Evolutionary conservation across 2,113 vertebrate species (phyloP).

Genomic region (Callopanchax toddi): DNA sequence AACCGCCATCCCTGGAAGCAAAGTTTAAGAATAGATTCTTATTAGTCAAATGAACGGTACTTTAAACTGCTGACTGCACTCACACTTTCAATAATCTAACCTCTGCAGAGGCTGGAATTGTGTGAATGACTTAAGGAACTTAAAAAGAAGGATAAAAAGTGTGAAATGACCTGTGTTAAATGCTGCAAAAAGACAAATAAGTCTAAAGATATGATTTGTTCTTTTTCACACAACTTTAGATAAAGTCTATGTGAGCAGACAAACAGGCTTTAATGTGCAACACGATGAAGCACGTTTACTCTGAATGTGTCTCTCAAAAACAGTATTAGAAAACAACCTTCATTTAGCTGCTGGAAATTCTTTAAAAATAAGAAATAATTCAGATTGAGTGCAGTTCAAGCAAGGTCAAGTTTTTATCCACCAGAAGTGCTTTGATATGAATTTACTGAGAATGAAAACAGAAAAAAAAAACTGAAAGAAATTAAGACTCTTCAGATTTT

Average conservation of each 20-base stretch:
- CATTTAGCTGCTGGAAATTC: too few relatives aligned
- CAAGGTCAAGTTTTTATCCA: slow-evolving; percentile 51
- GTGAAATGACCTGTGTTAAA: not conserved
- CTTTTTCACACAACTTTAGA: not conserved
- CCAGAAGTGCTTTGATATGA: slow-evolving; percentile 30
- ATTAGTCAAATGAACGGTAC: not conserved
- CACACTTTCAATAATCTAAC: slow-evolving; percentile 1
- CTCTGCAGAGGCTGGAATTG: slow-evolving; percentile 4
- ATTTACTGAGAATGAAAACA: slow-evolving; percentile 27
- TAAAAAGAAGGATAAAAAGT: not conserved
- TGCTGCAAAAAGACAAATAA: not conserved
- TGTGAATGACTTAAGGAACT: not conserved
- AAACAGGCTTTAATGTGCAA: not conserved
- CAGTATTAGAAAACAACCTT: too few relatives aligned
- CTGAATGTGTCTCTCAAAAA: too few relatives aligned
- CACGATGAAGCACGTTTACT: too few relatives aligned
- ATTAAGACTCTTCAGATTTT: slow-evolving; percentile 23
- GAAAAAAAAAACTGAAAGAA: slow-evolving; percentile 20
- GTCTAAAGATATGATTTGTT: not conserved
- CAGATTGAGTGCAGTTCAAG: slow-evolving; percentile 43
- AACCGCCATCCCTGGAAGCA: not conserved
- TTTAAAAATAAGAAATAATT: too few relatives aligned
- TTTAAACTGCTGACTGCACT: slow-evolving; percentile 10
- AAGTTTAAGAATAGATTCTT: not conserved
- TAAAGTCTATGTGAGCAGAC: not conserved